Evolutionary conservation across 2,888 invertebrate species (phyloP), one percentile per base, ranked within the genome.

Genomic region (Aleiodes alternator): DNA sequence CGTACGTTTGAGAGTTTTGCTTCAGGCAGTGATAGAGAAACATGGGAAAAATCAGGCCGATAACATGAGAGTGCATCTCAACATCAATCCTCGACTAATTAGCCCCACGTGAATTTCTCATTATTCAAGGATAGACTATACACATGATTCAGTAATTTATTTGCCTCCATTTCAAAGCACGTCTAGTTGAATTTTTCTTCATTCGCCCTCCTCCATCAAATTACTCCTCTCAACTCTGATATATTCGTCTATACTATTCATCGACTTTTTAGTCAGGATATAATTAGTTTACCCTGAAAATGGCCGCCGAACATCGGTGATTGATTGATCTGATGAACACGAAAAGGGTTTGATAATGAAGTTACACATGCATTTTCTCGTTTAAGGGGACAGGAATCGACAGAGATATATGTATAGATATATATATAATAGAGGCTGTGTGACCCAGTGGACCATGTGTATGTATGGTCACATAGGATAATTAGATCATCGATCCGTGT

Each of bases 401-500:
- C 50, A 38, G 61, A n/a, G 1, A 23, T 23, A 23, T 23, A 23
- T 23, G 2, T 23, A 23, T 31, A 72, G 57, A 72, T 14, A 50
- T 38, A 56, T 56, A 23, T 31, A 56, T 56, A 23, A 4, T 23
- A 34, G 23, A 48, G 55, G 29, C 14, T 29, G 43, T 29, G 43
- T 56, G 68, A 53, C 68, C 69, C 70, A 16, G 38, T 51, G 29
- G 51, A 14, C 31, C 38, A 23, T 72, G 72, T 31, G 12, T 59
- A 16, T 69, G 70, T 72, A 68, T 69, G 72, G 71, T 57, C 69
- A 71, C 72, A 57, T 55, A 72, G 23, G 50, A 55, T 73, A 75
- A 78, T 78, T 78, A 76, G 72, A 56, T 68, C 71, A 83, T 84
- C 82, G 81, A 84, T 81, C 75, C 75, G 73, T 76, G 76, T 79